Base-by-base conservation (phyloP, 2,888 invertebrate species). In the Macropis europaea region DNA sequence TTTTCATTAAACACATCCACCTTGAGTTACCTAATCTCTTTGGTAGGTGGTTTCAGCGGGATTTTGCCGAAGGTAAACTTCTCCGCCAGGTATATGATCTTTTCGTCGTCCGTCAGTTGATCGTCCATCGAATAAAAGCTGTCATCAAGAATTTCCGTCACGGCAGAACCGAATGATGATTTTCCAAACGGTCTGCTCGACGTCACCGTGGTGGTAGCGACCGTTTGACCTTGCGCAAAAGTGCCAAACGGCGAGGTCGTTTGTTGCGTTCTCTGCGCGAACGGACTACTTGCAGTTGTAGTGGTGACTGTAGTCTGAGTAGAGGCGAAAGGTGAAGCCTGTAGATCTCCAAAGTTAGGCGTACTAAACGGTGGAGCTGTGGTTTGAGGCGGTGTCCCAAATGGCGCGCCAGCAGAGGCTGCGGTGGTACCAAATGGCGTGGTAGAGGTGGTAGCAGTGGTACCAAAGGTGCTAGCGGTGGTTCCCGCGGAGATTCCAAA, bases 21-120 rank as follows among this genome's bases (percentile, higher is more conserved):
- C 5, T 11, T 19, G 3, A 22, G 30, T 85, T 67, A 89, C 28
- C 85, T 82, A 11, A 89, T 61, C 32, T 86, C 89, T 76, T 86
- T 87, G 2, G 86, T 84, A 5, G 90, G 90, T 13, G 90, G 84
- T 63, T 84, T 85, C 0, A 87, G 15, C 0, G 90, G 89, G 54
- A 90, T 87, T 45, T 86, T 86, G 0, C 87, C 86, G 3, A 88
- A 72, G 2, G 54, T 30, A 62, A 90, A 90, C 48, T 79, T 71
- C 3, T 86, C 83, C 0, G 86, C 76, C 5, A 83, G 30, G 15
- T 82, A 90, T 38, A 79, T 76, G 11, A 28, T 82, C 56, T 87
- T 89, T 40, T 90, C 89, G 2, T 88, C 87, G 11, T 88, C 87
- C 2, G 89, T 89, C 3, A 90, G 70, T 11, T 74, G 63, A 13